A percentile compares a stretch with the other conserved stretches of the same genome.
Evolutionary conservation across 2,113 vertebrate species (phyloP).

Genomic region (Telmatochromis sp.): DNA sequence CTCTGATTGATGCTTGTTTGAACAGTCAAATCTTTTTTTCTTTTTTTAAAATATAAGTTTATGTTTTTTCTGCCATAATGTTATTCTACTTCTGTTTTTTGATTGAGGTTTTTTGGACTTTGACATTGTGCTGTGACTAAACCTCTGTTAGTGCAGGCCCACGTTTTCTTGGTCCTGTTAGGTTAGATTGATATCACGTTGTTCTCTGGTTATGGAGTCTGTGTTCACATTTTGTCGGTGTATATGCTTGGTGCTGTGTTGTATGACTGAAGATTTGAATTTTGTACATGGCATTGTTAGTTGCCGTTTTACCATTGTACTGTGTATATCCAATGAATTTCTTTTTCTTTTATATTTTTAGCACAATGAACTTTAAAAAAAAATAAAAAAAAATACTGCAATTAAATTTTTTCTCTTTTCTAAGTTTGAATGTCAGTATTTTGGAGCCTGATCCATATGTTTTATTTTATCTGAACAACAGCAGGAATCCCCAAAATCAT

Average conservation of each 20-base stretch:
- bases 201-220: not conserved
- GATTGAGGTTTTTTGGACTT: not conserved
- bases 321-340: not conserved
- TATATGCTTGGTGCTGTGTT: not conserved
- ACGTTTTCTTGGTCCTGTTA: not conserved
- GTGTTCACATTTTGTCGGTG: not conserved
- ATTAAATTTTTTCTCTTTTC: not conserved
- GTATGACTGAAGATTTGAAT: not conserved
- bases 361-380: not conserved
- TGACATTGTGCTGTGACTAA: not conserved
- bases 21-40: not conserved
- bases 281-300: not conserved
- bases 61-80: not conserved
- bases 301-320: not conserved
- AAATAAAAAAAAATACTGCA: not conserved
- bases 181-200: not conserved
- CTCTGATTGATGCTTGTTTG: not conserved
- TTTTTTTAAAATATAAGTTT: not conserved
- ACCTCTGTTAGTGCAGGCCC: not conserved
- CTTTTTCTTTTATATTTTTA: not conserved
- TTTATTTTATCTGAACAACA: not conserved
- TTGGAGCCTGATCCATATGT: not conserved
- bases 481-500: not conserved
- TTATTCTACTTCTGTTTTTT: not conserved
- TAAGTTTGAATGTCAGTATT: not conserved